Evolutionary conservation across 1,140 invertebrate genomes (phyloP).

Genomic region (Triops longicaudatus): DNA sequence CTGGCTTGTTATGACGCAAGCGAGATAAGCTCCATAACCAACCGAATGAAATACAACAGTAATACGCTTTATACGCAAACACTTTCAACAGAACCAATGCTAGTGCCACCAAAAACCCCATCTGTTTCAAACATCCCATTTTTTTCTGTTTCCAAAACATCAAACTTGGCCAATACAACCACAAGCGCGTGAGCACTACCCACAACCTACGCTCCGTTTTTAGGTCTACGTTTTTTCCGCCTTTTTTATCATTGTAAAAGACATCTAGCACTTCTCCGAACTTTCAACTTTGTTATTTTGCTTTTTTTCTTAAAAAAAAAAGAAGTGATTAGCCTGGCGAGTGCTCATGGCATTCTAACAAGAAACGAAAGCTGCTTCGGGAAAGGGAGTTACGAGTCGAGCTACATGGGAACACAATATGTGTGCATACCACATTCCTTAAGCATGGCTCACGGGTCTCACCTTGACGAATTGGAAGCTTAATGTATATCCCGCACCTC

Average conservation of each 20-base stretch:
- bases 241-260: background rate
- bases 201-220: no score
- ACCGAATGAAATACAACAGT: background rate
- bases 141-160: no score
- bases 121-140: background rate
- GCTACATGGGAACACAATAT: slow-evolving; percentile 7
- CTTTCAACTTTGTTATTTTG: background rate
- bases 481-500: background rate
- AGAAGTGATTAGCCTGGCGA: slow-evolving; percentile 6
- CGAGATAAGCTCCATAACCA: background rate
- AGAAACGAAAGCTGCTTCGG: background rate
- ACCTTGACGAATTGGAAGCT: background rate
- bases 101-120: background rate
- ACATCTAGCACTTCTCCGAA: background rate
- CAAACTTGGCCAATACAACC: no score
- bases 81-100: background rate
- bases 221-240: no score
- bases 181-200: no score
- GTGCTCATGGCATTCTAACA: slow-evolving; percentile 2
- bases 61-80: background rate
- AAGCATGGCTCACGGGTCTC: slow-evolving; percentile 9
- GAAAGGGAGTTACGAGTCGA: background rate
- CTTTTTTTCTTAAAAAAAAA: background rate
- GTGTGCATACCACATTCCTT: background rate
- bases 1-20: background rate